Base-by-base conservation (phyloP, 2,888 invertebrate genomes). In the Petrolisthes cinctipes region DNA sequence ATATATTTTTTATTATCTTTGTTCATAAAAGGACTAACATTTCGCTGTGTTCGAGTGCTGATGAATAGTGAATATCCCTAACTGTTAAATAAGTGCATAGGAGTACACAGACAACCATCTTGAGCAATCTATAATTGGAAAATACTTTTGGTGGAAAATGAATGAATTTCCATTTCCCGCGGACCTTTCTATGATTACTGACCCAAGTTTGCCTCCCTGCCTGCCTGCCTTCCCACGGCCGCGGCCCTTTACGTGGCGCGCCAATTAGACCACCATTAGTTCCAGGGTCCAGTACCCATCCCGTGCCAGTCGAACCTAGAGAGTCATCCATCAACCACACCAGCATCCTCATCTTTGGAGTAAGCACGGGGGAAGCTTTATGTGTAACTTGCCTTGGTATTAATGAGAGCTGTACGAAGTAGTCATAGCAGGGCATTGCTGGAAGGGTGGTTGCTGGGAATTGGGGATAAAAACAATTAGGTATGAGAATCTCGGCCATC, bases 191-290 rank as follows among this genome's bases (percentile, higher is more conserved):
- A 73, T 7, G n/a, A 37, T 76, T 54, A n/a, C 78, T 7, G 17
- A 54, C 54, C 79, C 54, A 51, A 7, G 54, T n/a, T 1, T 79
- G 17, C 20, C 81, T 61, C 23, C 23, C 81, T 57, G 20, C 11
- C 54, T n/a, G 57, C 37, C 81, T 56, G n/a, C 37, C 81, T 61
- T 61, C 61, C 61, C 61, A 61, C 61, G 61, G 61, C 61, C 17
- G 11, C 17, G 61, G 17, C 23, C 68, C 71, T 23, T 54, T 14
- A 37, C 23, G 53, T 37, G 20, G 53, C 7, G 53, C 20, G n/a
- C 71, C 73, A 83, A 73, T 73, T 83, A 73, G 56, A 73, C 73
- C 54, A 71, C 54, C 56, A 83, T 83, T 83, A 53, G 83, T 83
- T 83, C 83, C 56, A 73, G 83, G 54, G 20, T 73, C n/a, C 71